phyloP scores from a whole-genome alignment of 2,888 invertebrate genomes.

The Chamaedrilus cognettii region DNA sequence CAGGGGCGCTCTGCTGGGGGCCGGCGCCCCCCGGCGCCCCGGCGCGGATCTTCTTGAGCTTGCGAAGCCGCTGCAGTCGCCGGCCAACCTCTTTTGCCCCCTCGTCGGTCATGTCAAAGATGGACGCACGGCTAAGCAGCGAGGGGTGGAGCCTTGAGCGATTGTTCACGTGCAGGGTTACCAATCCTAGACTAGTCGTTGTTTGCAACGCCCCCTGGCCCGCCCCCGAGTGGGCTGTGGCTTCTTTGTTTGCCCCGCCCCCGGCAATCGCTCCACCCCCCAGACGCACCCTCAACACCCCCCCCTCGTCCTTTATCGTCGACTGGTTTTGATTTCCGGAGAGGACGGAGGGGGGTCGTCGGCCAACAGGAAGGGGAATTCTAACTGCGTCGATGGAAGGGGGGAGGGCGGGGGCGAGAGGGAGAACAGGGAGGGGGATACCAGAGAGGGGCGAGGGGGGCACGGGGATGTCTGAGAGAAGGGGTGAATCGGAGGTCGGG shows the following conservation, averaged over 20 bases:
- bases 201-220: constrained; percentile 3
- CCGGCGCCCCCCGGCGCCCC: not conserved
- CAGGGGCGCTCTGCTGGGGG: not conserved
- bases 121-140: not conserved
- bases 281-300: not conserved
- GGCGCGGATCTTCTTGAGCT: constrained; percentile 6
- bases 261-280: not conserved
- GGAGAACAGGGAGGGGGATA: constrained; percentile 1
- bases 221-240: not conserved
- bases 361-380: constrained; percentile 7
- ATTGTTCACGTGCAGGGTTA: constrained; percentile 11
- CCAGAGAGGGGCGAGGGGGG: not conserved
- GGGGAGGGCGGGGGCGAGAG: constrained; percentile 1
- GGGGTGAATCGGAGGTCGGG: too few species aligned
- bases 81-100: constrained; percentile 13
- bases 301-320: not conserved
- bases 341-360: not conserved
- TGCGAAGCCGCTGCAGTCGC: constrained; percentile 8
- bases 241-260: not conserved
- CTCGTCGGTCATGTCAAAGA: constrained; percentile 14
- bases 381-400: constrained; percentile 8
- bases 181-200: constrained; percentile 9
- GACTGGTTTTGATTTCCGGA: not conserved
- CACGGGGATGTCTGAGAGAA: not conserved
- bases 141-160: constrained; percentile 2